Evolutionary conservation across 2,888 invertebrate species (phyloP), one percentile per base, ranked within the genome.

Genomic region (Aphodius sticticus): DNA sequence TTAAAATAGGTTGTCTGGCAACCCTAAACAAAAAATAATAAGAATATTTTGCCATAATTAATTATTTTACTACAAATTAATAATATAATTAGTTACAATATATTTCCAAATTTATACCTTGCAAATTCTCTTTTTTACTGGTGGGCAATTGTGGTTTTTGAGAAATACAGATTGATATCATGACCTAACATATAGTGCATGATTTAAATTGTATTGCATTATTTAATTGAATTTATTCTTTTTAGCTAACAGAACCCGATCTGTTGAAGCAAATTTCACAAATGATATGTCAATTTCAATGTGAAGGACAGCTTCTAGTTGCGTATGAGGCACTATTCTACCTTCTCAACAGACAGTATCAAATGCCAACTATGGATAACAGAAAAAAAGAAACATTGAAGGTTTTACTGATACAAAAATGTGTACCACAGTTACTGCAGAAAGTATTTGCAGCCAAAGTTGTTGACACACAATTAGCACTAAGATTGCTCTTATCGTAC

Each of bases 401-500:
- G 2, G 9, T 12, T 53, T 53, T 53, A 53, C 53, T 53, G 53
- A 1, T 53, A 70, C 35, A 70, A 16, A 35, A 77, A 36, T 87
- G 86, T 74, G 69, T 86, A n/a, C 84, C 81, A 6, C 84, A 84
- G 37, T 80, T 90, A 74, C 81, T 91, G 16, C 86, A 87, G 77
- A 88, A 88, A 82, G 82, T 90, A 6, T 82, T 90, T n/a, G 85
- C 86, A 12, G 83, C 86, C 3, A 85, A 86, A 70, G 82, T 84
- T 35, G 85, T 90, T 70, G 90, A 91, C 83, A 81, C 85, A 14
- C 85, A 87, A 70, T 84, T 90, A 16, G 87, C 89, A 14, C 84
- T 88, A 38, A 84, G 84, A 16, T 87, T 90, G 9, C 86, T 89
- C 76, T 85, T 87, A 79, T 81, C 87, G 14, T 84, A 85, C 7